Evolutionary conservation across 2,888 invertebrate species (phyloP).

Genomic region (Drosophila putrida): DNA sequence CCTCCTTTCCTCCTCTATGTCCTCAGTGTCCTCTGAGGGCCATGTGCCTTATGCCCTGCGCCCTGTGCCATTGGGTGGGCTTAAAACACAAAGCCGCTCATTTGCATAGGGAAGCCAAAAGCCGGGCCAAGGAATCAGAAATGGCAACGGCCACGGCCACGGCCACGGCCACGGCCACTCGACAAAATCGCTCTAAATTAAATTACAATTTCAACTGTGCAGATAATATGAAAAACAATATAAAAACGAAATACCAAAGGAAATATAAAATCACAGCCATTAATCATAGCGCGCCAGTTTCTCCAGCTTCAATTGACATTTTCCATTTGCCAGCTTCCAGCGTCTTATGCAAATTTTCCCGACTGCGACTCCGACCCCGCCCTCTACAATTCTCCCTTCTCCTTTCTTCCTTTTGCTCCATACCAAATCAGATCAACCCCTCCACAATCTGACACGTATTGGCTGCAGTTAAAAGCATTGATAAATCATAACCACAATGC

Average conservation of each 20-base stretch:
- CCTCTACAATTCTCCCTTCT: not conserved
- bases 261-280: slow-evolving; percentile 71
- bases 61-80: slow-evolving; percentile 32
- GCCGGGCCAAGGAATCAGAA: slow-evolving; percentile 37
- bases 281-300: slow-evolving; percentile 62
- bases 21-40: not conserved
- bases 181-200: slow-evolving; percentile 70
- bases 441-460: slow-evolving; percentile 40
- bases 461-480: slow-evolving; percentile 81
- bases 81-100: slow-evolving; percentile 66
- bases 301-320: slow-evolving; percentile 75
- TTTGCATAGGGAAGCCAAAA: slow-evolving; percentile 61
- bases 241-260: slow-evolving; percentile 21
- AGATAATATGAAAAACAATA: slow-evolving; percentile 52
- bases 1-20: not conserved
- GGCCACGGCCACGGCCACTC: slow-evolving; percentile 38
- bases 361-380: slow-evolving; percentile 6
- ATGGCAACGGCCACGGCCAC: slow-evolving; percentile 23
- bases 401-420: too few relatives aligned
- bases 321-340: slow-evolving; percentile 63
- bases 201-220: slow-evolving; percentile 73
- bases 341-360: slow-evolving; percentile 62
- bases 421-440: slow-evolving; percentile 1
- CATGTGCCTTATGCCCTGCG: not conserved
- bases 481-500: slow-evolving; percentile 78